phyloP scores from a whole-genome alignment of 2,888 invertebrate genomes.

The Stratiomys singularior region DNA sequence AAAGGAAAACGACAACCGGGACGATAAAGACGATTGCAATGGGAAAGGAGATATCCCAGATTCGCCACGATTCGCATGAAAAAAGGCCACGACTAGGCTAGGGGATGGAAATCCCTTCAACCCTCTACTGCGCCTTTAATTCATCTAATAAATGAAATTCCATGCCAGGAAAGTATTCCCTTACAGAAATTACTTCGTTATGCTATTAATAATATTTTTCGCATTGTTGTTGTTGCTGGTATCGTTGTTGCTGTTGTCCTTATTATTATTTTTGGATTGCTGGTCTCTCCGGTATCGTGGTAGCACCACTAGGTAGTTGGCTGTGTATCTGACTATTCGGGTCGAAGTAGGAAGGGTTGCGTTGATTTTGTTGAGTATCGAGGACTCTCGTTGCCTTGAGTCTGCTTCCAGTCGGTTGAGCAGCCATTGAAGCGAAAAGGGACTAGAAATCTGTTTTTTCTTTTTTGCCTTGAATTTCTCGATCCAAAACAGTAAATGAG shows the following conservation, averaged over 20 bases:
- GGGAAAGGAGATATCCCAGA: not conserved
- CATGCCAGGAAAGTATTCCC: constrained; percentile 54
- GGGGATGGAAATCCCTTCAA: constrained; percentile 48
- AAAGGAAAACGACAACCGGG: not conserved
- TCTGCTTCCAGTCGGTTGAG: no score
- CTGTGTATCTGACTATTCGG: not conserved
- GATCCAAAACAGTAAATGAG: no score
- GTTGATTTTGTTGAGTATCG: no score
- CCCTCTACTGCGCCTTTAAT: constrained; percentile 53
- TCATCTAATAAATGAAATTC: constrained; percentile 57
- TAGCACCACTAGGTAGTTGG: constrained; percentile 1
- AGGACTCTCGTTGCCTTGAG: no score
- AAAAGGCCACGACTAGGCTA: not conserved
- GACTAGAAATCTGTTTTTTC: no score
- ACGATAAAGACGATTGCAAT: not conserved
- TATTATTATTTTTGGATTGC: constrained; percentile 45
- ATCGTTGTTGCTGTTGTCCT: constrained; percentile 34
- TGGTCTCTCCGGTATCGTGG: constrained; percentile 26
- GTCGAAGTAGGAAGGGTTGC: no score
- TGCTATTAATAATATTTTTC: constrained; percentile 55
- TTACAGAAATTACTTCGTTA: constrained; percentile 55
- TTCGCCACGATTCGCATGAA: not conserved
- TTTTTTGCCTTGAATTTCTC: no score
- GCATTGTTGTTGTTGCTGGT: constrained; percentile 42
- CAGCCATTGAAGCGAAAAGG: no score